A percentile compares a stretch with the other conserved stretches of the same genome.
These are phyloP conservation scores for Ptyas mucosa DNA, from an alignment of 2,113 vertebrate genomes.

Conservation along the genomic window DNA sequence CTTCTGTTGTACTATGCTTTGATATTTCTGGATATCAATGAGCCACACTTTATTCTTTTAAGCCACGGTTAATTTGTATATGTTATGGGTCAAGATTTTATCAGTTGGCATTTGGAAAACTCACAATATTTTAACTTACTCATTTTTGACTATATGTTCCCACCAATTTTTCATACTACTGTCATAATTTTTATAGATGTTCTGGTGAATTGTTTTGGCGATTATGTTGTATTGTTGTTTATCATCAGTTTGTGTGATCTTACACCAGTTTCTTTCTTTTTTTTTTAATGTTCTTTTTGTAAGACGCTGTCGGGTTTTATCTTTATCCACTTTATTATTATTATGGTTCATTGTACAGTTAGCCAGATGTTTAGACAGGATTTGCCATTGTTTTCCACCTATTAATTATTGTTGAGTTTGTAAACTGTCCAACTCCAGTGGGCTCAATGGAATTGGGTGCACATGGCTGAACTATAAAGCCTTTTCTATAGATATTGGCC, in stretches of 20 bases:
- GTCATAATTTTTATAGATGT: not conserved
- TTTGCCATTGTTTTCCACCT: not conserved
- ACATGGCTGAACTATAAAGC: not conserved
- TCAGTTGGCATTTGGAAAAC: not conserved
- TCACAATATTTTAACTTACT: not conserved
- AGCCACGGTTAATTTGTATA: not conserved
- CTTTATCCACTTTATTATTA: not conserved
- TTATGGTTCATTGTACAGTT: not conserved
- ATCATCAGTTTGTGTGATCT: not conserved
- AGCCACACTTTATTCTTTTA: not conserved
- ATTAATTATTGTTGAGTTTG: not conserved
- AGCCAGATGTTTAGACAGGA: not conserved
- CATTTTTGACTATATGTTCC: not conserved
- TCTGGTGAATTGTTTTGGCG: not conserved
- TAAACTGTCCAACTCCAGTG: not conserved
- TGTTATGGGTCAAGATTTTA: not conserved
- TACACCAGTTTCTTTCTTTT: not conserved
- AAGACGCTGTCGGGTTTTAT: not conserved
- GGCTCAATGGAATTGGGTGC: not conserved
- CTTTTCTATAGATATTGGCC: not conserved
- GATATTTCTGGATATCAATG: not conserved
- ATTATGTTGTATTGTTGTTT: not conserved
- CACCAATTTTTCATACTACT: not conserved
- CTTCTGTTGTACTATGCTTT: not conserved
- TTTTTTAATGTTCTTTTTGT: not conserved